Percentiles rank a stretch among this genome's conserved stretches.
phyloP scores from a whole-genome alignment of 1,140 invertebrate species.

The Riptortus pedestris region DNA sequence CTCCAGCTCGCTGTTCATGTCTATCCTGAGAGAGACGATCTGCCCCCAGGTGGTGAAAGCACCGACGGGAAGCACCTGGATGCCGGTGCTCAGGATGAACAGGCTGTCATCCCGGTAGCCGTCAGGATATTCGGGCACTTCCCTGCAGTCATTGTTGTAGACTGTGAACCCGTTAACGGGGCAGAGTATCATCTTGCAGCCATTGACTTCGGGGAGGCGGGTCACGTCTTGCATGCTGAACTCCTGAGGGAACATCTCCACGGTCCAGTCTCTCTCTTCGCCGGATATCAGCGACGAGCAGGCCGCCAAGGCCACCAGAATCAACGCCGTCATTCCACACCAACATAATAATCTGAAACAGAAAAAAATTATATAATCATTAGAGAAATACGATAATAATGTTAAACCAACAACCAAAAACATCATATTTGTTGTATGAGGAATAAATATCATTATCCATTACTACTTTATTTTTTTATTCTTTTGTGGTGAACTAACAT shows the following conservation, averaged over 20 bases:
- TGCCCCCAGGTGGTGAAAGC: slow-evolving; percentile 4
- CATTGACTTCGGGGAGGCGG: neutral
- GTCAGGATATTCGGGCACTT: slow-evolving; percentile 3
- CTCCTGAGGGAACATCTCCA: neutral
- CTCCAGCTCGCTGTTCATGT: slow-evolving; percentile 5
- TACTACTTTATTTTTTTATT: no score
- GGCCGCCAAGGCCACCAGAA: slow-evolving; percentile 4
- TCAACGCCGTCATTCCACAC: neutral
- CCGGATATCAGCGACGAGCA: neutral
- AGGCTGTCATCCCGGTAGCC: neutral
- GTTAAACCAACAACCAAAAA: no score
- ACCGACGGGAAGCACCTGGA: neutral
- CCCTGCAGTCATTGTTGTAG: neutral
- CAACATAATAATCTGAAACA: slow-evolving; percentile 16
- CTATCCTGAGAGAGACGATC: neutral
- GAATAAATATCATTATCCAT: no score
- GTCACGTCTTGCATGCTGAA: neutral
- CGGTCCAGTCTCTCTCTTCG: neutral
- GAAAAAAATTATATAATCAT: neutral
- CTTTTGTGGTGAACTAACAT: no score
- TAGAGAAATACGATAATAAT: no score
- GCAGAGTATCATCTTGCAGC: slow-evolving; percentile 1
- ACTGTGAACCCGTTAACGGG: neutral
- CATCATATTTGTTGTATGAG: no score
- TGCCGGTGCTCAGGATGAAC: neutral